Base-by-base conservation (phyloP, 2,888 invertebrate genomes). In the Stictocephala bisonia region DNA sequence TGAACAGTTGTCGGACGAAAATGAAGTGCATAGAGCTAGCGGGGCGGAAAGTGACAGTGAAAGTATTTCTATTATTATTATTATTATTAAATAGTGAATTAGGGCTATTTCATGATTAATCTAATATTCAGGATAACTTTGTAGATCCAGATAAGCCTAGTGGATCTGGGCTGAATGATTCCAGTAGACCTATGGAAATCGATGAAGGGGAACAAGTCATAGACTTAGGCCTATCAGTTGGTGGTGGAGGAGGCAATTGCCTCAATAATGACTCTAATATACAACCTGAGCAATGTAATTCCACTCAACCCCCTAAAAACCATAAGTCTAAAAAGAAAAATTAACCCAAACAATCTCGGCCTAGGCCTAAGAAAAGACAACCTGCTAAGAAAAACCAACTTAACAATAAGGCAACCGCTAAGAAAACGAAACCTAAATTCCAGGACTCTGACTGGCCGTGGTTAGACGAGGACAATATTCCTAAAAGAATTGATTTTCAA, bases 351-450 rank as follows among this genome's bases (percentile, higher is more conserved):
- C 18, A 50, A 41, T 41, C 41, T 41, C 41, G 41, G 3, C 51
- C 51, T 51, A 51, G 51, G 51, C 51, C 51, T 51, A 51, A 24
- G n/a, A n/a, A n/a, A n/a, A n/a, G n/a, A n/a, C n/a, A n/a, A n/a
- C n/a, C n/a, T n/a, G 15, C 48, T 18, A 18, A 48, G 51, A 51
- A 51, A 26, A 51, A 51, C 9, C 51, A 51, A 26, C 22, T 22
- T 18, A 48, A 48, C 44, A 44, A 18, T 48, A 48, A 48, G 48
- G 11, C n/a, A 48, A 6, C 51, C 1, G 26, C 26, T 3, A 51
- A 26, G 26, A 51, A 51, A 51, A 51, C 24, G 26, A 51, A 51
- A 51, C 51, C 51, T 51, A 26, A 26, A 51, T 26, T 51, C 26
- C 51, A 51, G 26, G 51, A 51, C 51, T 51, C 51, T 11, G 51